These are phyloP conservation scores for Planiliza haematocheilus DNA, from an alignment of 2,113 vertebrate genomes.

Conservation along the genomic window DNA sequence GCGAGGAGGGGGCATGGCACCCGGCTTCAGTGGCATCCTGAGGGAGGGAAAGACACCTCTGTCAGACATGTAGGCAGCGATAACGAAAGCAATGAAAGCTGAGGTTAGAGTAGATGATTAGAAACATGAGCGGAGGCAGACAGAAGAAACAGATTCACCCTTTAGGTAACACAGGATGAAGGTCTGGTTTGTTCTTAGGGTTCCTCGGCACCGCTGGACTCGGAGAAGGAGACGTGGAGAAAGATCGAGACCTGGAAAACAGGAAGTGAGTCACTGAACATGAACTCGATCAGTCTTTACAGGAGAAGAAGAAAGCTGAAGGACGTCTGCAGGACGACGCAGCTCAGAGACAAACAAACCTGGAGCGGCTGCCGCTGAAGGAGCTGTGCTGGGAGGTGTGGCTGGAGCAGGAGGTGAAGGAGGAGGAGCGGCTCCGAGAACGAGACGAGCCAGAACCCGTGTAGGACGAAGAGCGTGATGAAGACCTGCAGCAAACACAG, in stretches of 20 bases:
- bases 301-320: too few relatives aligned
- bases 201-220: slow-evolving; percentile 88
- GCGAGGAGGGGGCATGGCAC: slow-evolving; percentile 71
- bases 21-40: slow-evolving; percentile 75
- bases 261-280: neutral
- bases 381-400: slow-evolving; percentile 96
- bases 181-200: slow-evolving; percentile 89
- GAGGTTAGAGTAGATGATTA: too few relatives aligned
- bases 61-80: too few relatives aligned
- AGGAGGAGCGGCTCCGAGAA: slow-evolving; percentile 92
- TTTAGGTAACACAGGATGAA: slow-evolving; percentile 81
- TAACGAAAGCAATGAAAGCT: too few relatives aligned
- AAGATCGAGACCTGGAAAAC: slow-evolving; percentile 89
- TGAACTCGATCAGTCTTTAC: too few relatives aligned
- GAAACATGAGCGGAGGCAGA: too few relatives aligned
- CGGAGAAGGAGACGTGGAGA: slow-evolving; percentile 93
- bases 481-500: slow-evolving; percentile 87
- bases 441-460: slow-evolving; percentile 92
- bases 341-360: too few relatives aligned
- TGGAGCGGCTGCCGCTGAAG: slow-evolving; percentile 95
- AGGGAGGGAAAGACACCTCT: slow-evolving; percentile 1
- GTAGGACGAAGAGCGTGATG: slow-evolving; percentile 94
- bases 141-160: too few relatives aligned
- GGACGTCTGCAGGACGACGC: too few relatives aligned
- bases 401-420: slow-evolving; percentile 96